Conservation (phyloP, 2,888 invertebrate species). For the Orthosia gothica region DNA sequence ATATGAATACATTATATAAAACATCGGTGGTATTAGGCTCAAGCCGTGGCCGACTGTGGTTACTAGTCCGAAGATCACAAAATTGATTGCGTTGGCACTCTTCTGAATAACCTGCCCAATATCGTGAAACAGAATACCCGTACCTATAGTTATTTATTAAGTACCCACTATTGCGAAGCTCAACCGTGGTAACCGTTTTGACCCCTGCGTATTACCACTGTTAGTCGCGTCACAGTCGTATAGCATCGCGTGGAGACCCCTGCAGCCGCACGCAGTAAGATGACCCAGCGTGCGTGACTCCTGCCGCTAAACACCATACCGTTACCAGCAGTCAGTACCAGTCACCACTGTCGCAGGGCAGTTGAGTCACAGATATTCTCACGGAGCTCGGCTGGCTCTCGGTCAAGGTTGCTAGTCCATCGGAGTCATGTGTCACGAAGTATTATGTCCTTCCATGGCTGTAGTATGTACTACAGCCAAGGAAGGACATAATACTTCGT, state of each 20-base stretch:
- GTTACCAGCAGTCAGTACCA: background rate
- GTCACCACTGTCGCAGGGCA: background rate
- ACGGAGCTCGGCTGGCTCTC: background rate
- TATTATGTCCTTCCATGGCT: too few species aligned
- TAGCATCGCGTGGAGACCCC: background rate
- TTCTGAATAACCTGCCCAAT: background rate
- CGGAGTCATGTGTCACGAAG: too few species aligned
- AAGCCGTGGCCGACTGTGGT: background rate
- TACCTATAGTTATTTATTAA: background rate
- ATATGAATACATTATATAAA: too few species aligned
- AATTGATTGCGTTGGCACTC: too few species aligned
- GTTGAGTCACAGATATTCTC: background rate
- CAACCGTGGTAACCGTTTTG: background rate
- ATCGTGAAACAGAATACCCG: background rate
- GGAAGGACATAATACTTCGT: too few species aligned
- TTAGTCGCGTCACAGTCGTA: background rate
- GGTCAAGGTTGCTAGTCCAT: conserved; percentile 3
- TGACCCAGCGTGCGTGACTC: background rate
- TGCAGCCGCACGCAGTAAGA: background rate
- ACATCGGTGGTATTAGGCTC: background rate
- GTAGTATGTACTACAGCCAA: too few species aligned
- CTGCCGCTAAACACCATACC: background rate
- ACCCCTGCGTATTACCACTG: background rate
- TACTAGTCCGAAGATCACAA: too few species aligned
- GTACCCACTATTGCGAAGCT: background rate